Evolutionary conservation across 2,113 vertebrate species (phyloP).

Genomic region (Paracanthobrama guichenoti): DNA sequence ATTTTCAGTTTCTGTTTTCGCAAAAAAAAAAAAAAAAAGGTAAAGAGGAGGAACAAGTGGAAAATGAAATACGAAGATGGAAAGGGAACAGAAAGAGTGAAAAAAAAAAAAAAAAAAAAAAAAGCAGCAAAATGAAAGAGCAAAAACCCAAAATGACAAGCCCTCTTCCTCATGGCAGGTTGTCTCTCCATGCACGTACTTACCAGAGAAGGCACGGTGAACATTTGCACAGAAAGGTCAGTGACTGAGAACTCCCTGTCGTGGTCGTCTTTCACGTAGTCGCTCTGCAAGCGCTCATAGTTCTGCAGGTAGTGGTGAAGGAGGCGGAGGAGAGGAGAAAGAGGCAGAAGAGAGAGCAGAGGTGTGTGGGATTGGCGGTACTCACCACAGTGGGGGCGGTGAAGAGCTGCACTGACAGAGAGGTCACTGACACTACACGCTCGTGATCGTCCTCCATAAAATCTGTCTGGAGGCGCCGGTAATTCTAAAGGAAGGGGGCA

Average conservation of each 20-base stretch:
- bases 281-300: conserved; percentile 95
- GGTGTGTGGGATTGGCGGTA: conserved; percentile 80
- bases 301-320: conserved; percentile 86
- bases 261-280: conserved; percentile 97
- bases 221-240: conserved; percentile 97
- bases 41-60: not conserved
- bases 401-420: conserved; percentile 99
- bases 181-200: conserved; percentile 70
- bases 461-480: conserved; percentile 98
- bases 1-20: too few species aligned
- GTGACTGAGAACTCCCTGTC: conserved; percentile 96
- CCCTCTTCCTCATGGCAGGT: not conserved
- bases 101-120: not conserved
- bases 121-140: not conserved
- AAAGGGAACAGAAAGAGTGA: not conserved
- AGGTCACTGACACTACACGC: conserved; percentile 95
- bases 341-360: conserved; percentile 82
- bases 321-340: conserved; percentile 73
- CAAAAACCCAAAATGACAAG: not conserved
- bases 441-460: conserved; percentile 99
- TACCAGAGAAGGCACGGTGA: conserved; percentile 97
- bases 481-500: conserved; percentile 87
- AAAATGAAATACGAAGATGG: not conserved
- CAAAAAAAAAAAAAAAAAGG: not conserved
- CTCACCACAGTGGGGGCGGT: conserved; percentile 98